Conservation (phyloP, 2,797 vertebrate species). For the Phoebastria nigripes region DNA sequence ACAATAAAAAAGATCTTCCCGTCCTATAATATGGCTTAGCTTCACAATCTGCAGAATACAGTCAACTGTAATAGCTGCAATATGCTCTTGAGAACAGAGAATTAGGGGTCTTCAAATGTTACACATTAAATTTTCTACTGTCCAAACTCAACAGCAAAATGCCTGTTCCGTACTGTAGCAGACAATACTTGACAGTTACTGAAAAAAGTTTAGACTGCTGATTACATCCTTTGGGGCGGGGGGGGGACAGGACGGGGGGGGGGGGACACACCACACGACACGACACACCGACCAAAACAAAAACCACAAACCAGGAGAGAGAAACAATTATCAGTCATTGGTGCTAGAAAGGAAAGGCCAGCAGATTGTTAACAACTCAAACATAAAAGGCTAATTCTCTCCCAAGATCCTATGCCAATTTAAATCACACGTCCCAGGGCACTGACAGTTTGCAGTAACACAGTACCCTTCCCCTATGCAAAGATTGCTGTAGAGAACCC, state of each 20-base stretch:
- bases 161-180: not conserved
- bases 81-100: not conserved
- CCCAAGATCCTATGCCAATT: not conserved
- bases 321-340: not conserved
- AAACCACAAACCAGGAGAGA: not conserved
- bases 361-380: not conserved
- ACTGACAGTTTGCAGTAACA: not conserved
- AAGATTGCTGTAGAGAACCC: not conserved
- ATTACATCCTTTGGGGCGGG: not conserved
- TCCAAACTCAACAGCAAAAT: not conserved
- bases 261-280: too few species aligned
- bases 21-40: not conserved
- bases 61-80: not conserved
- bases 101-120: not conserved
- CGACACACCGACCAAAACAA: too few species aligned
- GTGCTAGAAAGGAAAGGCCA: not conserved
- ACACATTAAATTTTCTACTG: not conserved
- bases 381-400: slow-evolving; percentile 6
- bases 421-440: not conserved
- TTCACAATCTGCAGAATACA: not conserved
- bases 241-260: too few species aligned
- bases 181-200: not conserved
- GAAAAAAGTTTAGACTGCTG: not conserved
- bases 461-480: not conserved
- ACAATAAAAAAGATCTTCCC: not conserved